Conservation (phyloP, 2,113 vertebrate genomes). For the Alaudala cheleensis region DNA sequence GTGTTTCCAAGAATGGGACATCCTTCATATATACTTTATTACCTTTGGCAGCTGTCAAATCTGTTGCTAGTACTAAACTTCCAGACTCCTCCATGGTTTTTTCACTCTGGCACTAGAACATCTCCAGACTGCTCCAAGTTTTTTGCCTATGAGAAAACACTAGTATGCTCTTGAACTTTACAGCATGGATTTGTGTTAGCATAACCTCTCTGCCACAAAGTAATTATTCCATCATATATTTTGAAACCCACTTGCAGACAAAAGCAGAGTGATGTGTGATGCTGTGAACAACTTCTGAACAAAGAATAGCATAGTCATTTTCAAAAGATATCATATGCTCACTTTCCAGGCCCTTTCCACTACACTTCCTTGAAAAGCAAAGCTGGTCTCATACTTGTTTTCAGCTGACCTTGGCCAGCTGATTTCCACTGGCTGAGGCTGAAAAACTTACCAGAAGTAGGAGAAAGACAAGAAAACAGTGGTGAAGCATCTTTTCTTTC, state of each 20-base stretch:
- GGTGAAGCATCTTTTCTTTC: background rate
- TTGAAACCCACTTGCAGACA: background rate
- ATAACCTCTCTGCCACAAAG: background rate
- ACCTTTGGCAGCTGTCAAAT: background rate
- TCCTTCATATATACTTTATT: background rate
- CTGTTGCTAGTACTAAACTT: background rate
- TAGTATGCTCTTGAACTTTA: background rate
- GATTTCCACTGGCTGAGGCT: background rate
- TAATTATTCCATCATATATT: background rate
- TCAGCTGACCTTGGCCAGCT: background rate
- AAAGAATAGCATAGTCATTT: background rate
- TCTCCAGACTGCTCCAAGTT: background rate
- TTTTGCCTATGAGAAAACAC: background rate
- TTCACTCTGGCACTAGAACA: background rate
- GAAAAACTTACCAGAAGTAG: background rate
- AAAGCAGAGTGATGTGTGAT: background rate
- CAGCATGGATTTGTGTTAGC: background rate
- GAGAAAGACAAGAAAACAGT: background rate
- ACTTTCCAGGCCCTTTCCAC: background rate
- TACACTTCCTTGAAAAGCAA: background rate
- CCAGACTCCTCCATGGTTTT: background rate
- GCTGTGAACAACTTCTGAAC: background rate
- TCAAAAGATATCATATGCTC: background rate
- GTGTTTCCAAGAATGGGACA: background rate
- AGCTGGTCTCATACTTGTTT: background rate